These are phyloP conservation scores for Sebastes minor DNA, from an alignment of 2,797 vertebrate species.

Conservation along the genomic window DNA sequence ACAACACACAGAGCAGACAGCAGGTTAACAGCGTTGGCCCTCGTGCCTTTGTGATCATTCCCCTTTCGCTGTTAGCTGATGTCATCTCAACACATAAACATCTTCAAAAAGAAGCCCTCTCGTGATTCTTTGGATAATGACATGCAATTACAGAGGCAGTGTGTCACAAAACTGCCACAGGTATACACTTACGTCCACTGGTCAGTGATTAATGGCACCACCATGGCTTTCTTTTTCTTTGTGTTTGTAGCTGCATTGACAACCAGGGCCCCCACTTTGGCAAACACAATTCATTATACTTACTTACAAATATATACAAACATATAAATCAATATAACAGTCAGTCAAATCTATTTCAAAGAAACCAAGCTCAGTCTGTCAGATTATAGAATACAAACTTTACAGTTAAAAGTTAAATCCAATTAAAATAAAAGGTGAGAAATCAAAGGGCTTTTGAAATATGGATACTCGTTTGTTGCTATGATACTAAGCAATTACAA, in stretches of 20 bases:
- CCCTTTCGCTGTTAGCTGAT: conserved; percentile 44
- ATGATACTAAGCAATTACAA: conserved; percentile 34
- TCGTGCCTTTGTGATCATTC: conserved; percentile 35
- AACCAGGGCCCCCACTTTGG: neutral
- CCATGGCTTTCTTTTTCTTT: conserved; percentile 41
- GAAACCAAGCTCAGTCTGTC: neutral
- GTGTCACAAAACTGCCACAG: conserved; percentile 66
- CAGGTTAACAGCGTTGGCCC: conserved; percentile 19
- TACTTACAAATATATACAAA: neutral
- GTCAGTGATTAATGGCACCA: conserved; percentile 60
- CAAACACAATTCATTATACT: neutral
- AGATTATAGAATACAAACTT: neutral
- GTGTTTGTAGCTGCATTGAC: neutral
- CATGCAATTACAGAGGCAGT: conserved; percentile 69
- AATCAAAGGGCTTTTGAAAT: neutral
- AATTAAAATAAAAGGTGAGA: neutral
- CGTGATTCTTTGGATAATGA: conserved; percentile 65
- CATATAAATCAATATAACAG: neutral
- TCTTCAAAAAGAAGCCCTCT: conserved; percentile 55
- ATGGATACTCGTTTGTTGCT: conserved; percentile 9
- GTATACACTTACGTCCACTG: conserved; percentile 51
- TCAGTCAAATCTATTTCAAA: neutral
- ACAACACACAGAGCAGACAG: conserved; percentile 5
- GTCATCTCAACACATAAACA: conserved; percentile 54
- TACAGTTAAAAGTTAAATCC: neutral